phyloP scores from a whole-genome alignment of 2,888 invertebrate species.

The Drosophila hamatofila region DNA sequence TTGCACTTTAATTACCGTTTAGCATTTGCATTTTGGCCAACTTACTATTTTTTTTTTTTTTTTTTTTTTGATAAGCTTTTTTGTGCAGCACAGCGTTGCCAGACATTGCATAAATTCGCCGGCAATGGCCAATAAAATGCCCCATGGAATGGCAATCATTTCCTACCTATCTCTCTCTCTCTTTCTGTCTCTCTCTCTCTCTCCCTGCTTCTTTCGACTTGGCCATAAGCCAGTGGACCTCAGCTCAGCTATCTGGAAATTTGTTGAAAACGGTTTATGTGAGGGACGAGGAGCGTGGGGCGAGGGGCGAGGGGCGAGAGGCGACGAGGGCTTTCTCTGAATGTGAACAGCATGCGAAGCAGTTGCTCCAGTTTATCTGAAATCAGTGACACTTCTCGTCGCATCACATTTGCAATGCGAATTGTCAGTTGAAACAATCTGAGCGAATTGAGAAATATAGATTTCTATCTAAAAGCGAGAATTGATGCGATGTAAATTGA shows the following conservation, averaged over 20 bases:
- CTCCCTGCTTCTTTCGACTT: constrained; percentile 10
- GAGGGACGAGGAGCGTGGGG: background rate
- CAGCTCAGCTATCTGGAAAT: constrained; percentile 17
- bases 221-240: constrained; percentile 41
- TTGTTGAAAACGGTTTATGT: constrained; percentile 22
- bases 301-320: background rate
- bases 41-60: constrained; percentile 4
- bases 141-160: constrained; percentile 60
- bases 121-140: constrained; percentile 71
- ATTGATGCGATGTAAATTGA: constrained; percentile 5
- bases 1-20: constrained; percentile 68
- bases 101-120: constrained; percentile 71
- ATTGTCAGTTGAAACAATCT: constrained; percentile 37
- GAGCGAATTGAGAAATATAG: constrained; percentile 23
- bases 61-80: constrained; percentile 10
- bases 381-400: constrained; percentile 49
- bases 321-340: background rate
- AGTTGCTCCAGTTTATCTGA: constrained; percentile 31
- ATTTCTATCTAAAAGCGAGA: constrained; percentile 11
- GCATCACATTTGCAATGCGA: constrained; percentile 49
- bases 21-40: constrained; percentile 58
- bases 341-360: constrained; percentile 41
- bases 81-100: constrained; percentile 23
- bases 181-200: background rate
- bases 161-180: background rate